These are phyloP conservation scores for Athripsodes cinereus DNA, from an alignment of 2,888 invertebrate genomes.

Conservation along the genomic window DNA sequence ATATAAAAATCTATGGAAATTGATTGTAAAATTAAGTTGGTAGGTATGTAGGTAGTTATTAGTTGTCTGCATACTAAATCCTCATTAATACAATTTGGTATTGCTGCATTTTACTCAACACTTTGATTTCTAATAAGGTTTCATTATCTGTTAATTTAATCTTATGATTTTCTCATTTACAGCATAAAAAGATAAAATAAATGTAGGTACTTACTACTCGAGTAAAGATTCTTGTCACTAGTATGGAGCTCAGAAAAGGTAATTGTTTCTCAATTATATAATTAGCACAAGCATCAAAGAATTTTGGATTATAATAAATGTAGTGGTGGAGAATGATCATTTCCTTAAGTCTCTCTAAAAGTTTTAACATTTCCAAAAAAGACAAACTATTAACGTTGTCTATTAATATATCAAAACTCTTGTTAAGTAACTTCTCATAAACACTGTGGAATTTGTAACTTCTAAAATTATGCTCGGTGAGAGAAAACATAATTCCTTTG, in stretches of 20 bases:
- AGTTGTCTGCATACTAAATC: too few relatives aligned
- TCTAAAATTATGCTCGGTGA: conserved; percentile 37
- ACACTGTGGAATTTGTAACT: conserved; percentile 34
- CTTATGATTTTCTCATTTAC: too few relatives aligned
- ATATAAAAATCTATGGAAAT: too few relatives aligned
- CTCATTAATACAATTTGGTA: too few relatives aligned
- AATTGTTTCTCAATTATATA: conserved; percentile 47
- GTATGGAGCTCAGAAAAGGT: conserved; percentile 45
- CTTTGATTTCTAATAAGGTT: too few relatives aligned
- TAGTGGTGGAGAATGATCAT: conserved; percentile 42
- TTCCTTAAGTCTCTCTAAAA: conserved; percentile 44
- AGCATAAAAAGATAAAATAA: not conserved
- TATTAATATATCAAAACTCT: conserved; percentile 45
- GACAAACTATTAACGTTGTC: conserved; percentile 40
- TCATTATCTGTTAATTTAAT: too few relatives aligned
- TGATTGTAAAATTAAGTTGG: too few relatives aligned
- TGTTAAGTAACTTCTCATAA: conserved; percentile 47
- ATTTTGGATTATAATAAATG: conserved; percentile 53
- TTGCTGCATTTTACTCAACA: too few relatives aligned
- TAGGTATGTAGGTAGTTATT: too few relatives aligned
- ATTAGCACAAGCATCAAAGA: conserved; percentile 51
- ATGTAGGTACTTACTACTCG: conserved; percentile 48
- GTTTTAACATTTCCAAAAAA: conserved; percentile 46
- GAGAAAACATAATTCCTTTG: conserved; percentile 51
- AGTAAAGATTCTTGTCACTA: conserved; percentile 47